Base-by-base conservation (phyloP, 2,113 vertebrate genomes). In the Argyrosomus japonicus region DNA sequence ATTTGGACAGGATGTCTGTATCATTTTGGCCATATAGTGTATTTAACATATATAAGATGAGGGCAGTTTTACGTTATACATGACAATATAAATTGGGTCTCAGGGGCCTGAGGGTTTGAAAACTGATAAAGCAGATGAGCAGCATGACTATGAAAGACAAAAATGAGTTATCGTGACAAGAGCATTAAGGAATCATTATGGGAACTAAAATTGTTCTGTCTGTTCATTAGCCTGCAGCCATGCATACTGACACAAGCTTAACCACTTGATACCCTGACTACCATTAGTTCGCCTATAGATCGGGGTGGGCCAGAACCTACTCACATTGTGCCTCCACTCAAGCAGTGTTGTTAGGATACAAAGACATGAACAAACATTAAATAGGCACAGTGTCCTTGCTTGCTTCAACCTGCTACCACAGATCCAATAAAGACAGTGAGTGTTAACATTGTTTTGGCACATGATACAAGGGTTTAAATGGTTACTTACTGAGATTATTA, bases 341-440 rank as follows among this genome's bases (percentile, higher is more conserved):
- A 5, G 29, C 50, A 47, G 14, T 80, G 68, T 68, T 53, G 74
- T 67, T 17, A 60, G 25, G 47, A 78, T 50, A 78, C 12, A 27
- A 77, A 73, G 68, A 4, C 67, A 27, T 43, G 13, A 54, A 58
- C 58, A 77, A 56, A 80, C 65, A 65, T 50, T 53, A 18, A 68
- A 43, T 17, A 62, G 6, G 36, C 12, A 21, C 53, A 47, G n/a
- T 58, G 73, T 51, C 14, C 8, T 51, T 74, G 72, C 79, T 68
- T 84, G 68, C 75, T 82, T 27, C 21, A 76, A 62, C 78, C 58
- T 88, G 81, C 67, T 69, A 10, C 69, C 21, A 9, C 56, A 64
- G 68, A 68, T 36, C 50, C 17, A 21, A 58, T 9, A 54, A 10
- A 47, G 75, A 80, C 17, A 48, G 17, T 0, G 6, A 71, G 58